Evolutionary conservation across 2,888 invertebrate species (phyloP).

Genomic region (Calameuta pallipes): DNA sequence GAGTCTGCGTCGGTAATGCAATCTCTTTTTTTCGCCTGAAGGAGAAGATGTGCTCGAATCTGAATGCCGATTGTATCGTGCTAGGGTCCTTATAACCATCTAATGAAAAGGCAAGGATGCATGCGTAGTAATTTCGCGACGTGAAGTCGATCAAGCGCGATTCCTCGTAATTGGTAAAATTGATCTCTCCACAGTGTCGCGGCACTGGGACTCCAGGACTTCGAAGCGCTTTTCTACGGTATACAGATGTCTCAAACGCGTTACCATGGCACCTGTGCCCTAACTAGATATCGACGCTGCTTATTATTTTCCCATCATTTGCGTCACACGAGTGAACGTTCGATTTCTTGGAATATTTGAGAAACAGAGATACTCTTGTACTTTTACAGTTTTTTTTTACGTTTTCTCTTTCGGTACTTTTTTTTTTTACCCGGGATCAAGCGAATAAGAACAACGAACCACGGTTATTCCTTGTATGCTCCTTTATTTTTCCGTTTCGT

Average conservation of each 20-base stretch:
- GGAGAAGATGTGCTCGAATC: neutral
- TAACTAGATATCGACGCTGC: slow-evolving; percentile 13
- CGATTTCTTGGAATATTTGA: neutral
- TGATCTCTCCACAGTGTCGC: slow-evolving; percentile 16
- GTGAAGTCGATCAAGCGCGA: slow-evolving; percentile 47
- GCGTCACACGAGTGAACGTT: neutral
- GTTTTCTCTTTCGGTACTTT: slow-evolving; percentile 18
- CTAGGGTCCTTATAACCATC: neutral
- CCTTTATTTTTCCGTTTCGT: slow-evolving; percentile 22
- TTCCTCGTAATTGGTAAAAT: slow-evolving; percentile 51
- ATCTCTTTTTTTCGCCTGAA: neutral
- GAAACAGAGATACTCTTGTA: slow-evolving; percentile 1
- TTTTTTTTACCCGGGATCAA: neutral
- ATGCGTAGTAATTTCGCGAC: slow-evolving; percentile 39
- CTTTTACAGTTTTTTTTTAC: slow-evolving; percentile 1
- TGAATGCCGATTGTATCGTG: neutral
- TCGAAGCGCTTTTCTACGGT: slow-evolving; percentile 14
- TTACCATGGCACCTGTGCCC: slow-evolving; percentile 21
- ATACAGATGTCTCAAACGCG: slow-evolving; percentile 8
- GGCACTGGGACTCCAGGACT: neutral
- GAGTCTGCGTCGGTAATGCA: neutral
- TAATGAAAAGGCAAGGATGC: slow-evolving; percentile 26
- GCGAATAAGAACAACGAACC: slow-evolving; percentile 10
- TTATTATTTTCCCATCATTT: slow-evolving; percentile 12
- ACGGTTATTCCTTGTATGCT: neutral